phyloP scores from a whole-genome alignment of 2,888 invertebrate genomes.

The Caenorhabditis uteleia region DNA sequence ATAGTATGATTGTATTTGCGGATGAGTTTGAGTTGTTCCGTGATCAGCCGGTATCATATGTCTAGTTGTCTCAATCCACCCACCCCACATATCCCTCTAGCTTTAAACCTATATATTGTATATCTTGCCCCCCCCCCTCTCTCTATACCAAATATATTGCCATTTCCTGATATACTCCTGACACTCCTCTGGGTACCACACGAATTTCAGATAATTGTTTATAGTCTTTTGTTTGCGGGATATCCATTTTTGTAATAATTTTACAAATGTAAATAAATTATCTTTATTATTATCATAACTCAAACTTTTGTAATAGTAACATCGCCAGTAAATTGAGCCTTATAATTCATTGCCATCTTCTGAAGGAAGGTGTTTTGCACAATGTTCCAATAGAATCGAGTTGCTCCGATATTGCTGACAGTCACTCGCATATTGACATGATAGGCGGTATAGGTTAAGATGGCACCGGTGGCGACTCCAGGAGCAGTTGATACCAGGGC shows the following conservation, averaged over 20 bases:
- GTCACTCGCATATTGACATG: conserved; percentile 25
- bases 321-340: conserved; percentile 48
- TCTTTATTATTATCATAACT: conserved; percentile 1
- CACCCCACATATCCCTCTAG: conserved; percentile 16
- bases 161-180: not conserved
- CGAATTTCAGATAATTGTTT: too few species aligned
- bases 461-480: conserved; percentile 22
- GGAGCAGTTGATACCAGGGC: conserved; percentile 47
- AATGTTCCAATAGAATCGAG: conserved; percentile 55
- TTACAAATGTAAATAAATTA: not conserved
- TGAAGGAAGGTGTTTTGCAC: conserved; percentile 56
- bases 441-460: conserved; percentile 33
- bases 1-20: conserved; percentile 35
- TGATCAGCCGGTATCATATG: conserved; percentile 41
- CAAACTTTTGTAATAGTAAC: conserved; percentile 42
- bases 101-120: conserved; percentile 3
- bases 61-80: too few species aligned
- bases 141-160: conserved; percentile 7
- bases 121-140: not conserved
- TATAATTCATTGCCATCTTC: conserved; percentile 50
- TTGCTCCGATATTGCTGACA: conserved; percentile 31
- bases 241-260: conserved; percentile 15
- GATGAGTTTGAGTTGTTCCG: conserved; percentile 38
- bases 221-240: conserved; percentile 17
- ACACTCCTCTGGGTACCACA: too few species aligned